These are phyloP conservation scores for Germaria angustata DNA, from an alignment of 2,888 invertebrate genomes.

Conservation along the genomic window DNA sequence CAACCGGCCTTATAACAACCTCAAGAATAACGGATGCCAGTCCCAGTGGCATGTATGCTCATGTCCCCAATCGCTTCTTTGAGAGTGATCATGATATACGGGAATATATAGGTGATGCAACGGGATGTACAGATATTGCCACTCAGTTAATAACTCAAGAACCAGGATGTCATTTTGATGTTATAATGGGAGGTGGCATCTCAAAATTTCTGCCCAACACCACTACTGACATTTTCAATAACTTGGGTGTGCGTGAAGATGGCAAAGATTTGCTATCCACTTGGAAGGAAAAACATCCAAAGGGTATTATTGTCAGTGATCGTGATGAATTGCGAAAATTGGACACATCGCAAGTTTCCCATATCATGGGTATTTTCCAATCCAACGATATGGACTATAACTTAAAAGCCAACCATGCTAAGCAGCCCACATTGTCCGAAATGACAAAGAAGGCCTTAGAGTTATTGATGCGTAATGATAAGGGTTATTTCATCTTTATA, in stretches of 20 bases:
- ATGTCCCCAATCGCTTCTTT: constrained; percentile 85
- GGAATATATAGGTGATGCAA: constrained; percentile 19
- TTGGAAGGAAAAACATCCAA: constrained; percentile 83
- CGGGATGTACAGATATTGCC: constrained; percentile 86
- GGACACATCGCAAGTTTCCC: constrained; percentile 80
- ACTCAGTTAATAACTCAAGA: constrained; percentile 85
- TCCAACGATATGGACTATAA: constrained; percentile 17
- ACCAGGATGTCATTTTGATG: constrained; percentile 86
- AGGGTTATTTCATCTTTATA: constrained; percentile 83
- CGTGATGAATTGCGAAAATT: constrained; percentile 81
- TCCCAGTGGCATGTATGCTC: constrained; percentile 84
- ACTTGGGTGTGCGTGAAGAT: constrained; percentile 83
- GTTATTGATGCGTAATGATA: constrained; percentile 81
- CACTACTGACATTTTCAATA: constrained; percentile 79
- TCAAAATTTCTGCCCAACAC: constrained; percentile 84
- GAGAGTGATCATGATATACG: constrained; percentile 84
- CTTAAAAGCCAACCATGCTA: constrained; percentile 75
- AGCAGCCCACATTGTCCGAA: constrained; percentile 82
- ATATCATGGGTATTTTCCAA: constrained; percentile 82
- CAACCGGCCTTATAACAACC: constrained; percentile 86
- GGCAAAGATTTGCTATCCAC: constrained; percentile 84
- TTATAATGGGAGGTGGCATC: constrained; percentile 89
- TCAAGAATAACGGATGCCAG: constrained; percentile 90
- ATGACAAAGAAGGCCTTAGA: constrained; percentile 85
- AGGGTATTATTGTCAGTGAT: constrained; percentile 83